Evolutionary conservation across 2,797 vertebrate genomes (phyloP), one percentile per base, ranked within the genome.

Genomic region (Hydrocynus forskahlii): DNA sequence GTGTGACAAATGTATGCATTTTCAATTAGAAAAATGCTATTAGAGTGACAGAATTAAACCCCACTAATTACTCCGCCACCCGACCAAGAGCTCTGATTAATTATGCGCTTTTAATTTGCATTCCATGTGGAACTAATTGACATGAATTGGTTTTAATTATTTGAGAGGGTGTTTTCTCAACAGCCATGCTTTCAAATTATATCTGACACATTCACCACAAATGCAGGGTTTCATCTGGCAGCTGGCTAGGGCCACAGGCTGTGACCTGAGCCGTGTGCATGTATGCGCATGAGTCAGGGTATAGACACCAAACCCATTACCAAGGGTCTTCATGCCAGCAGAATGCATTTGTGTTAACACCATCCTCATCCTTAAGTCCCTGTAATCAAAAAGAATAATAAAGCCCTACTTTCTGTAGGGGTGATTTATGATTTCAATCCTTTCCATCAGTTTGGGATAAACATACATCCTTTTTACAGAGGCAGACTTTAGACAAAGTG

Each of bases 81-180:
- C 83, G 76, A 63, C 76, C 67, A 79, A 80, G 80, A 81, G 68
- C 79, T 66, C 45, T 67, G 82, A 86, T 87, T 82, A 84, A 87
- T 87, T 87, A 87, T 86, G 84, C 78, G 55, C 81, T 83, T 84
- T 87, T 87, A 86, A 87, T 87, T 81, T 83, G 84, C 82, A 83
- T 84, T 86, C 78, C 79, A 86, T 86, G 84, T 83, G 84, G 84
- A 86, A 86, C 86, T 87, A 87, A 87, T 87, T 84, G 86, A 86
- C 86, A 80, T 84, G 84, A 84, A 87, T 87, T 84, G 84, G 81
- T 79, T 81, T 87, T 86, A 84, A 87, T 87, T 84, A 86, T 81
- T 82, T 60, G 81, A 84, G 76, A 75, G 81, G 78, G 70, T 72
- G 78, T 72, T 50, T 52, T 25, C 35, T 82, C 69, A 25, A 76